Evolutionary conservation across 2,797 vertebrate genomes (phyloP).

Genomic region (Enteromius paludinosus): DNA sequence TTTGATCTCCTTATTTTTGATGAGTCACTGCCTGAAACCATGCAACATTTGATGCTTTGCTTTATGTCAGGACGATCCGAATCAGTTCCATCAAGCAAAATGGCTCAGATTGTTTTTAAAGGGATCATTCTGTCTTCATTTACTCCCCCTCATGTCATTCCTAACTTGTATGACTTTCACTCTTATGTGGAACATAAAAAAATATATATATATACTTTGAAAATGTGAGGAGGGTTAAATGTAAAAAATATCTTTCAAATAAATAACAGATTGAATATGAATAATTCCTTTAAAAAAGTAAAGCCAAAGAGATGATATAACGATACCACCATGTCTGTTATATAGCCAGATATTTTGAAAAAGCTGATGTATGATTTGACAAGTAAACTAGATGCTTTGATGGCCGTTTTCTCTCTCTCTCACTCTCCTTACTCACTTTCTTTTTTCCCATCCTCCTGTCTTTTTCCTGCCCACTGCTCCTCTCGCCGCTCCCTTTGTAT

Average conservation of each 20-base stretch:
- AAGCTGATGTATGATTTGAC: not conserved
- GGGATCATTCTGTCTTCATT: not conserved
- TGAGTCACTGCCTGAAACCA: constrained; percentile 19
- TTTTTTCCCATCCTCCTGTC: constrained; percentile 28
- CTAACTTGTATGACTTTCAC: not conserved
- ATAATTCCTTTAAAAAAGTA: not conserved
- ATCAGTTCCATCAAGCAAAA: constrained; percentile 44
- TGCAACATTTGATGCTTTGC: constrained; percentile 16
- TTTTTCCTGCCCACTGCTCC: constrained; percentile 47
- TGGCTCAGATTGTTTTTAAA: constrained; percentile 25
- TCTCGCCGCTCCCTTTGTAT: constrained; percentile 57
- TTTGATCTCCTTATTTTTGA: constrained; percentile 16
- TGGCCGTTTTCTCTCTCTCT: not conserved
- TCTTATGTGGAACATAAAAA: not conserved
- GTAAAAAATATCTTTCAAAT: not conserved
- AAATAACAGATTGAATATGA: not conserved
- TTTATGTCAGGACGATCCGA: constrained; percentile 22
- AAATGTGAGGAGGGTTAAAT: not conserved
- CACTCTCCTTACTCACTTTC: constrained; percentile 16
- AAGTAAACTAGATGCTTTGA: not conserved
- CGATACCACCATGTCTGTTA: not conserved
- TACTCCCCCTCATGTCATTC: not conserved
- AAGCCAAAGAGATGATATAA: not conserved
- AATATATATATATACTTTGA: not conserved
- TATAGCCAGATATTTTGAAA: not conserved